phyloP scores from a whole-genome alignment of 2,888 invertebrate genomes.

The Drosophila greeni region DNA sequence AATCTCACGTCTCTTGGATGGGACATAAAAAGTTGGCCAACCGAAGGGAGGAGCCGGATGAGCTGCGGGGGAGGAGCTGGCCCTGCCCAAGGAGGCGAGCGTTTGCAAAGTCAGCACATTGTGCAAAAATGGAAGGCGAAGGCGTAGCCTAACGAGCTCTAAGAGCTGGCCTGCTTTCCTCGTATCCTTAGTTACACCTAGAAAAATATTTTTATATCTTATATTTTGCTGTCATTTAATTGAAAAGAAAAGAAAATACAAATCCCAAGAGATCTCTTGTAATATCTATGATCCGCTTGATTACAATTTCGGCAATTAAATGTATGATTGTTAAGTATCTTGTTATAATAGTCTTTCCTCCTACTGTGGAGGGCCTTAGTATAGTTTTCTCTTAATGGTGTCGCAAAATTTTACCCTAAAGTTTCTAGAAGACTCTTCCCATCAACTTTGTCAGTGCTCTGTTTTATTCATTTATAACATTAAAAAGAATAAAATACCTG shows the following conservation, averaged over 20 bases:
- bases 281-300: too few species aligned
- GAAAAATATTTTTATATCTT: background rate
- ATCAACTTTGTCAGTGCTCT: background rate
- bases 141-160: slow-evolving; percentile 46
- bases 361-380: background rate
- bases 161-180: slow-evolving; percentile 25
- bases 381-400: background rate
- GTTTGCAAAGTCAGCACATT: slow-evolving; percentile 65
- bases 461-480: background rate
- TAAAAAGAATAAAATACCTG: too few species aligned
- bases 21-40: slow-evolving; percentile 40
- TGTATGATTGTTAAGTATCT: too few species aligned
- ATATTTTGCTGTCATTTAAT: background rate
- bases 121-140: slow-evolving; percentile 35
- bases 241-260: too few species aligned
- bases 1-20: slow-evolving; percentile 44
- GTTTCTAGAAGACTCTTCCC: background rate
- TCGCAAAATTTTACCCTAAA: background rate
- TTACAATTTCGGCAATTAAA: too few species aligned
- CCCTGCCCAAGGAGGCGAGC: slow-evolving; percentile 13
- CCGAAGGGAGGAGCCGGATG: slow-evolving; percentile 2
- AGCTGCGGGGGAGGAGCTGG: background rate
- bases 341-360: background rate
- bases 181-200: background rate
- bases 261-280: too few species aligned